These are phyloP conservation scores for Sipha maydis DNA, from an alignment of 2,888 invertebrate genomes.

Conservation along the genomic window DNA sequence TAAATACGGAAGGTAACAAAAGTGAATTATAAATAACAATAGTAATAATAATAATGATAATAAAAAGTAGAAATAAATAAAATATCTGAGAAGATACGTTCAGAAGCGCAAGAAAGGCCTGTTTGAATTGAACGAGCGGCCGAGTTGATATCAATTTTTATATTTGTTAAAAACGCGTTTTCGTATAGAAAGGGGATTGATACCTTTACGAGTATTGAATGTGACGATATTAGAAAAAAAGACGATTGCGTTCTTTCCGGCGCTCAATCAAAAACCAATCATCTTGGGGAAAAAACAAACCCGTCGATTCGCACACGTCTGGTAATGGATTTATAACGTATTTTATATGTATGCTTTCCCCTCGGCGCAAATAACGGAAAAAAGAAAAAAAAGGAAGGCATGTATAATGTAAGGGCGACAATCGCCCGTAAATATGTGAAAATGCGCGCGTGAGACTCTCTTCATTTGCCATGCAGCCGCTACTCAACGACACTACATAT, in stretches of 20 bases:
- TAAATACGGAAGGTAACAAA: constrained; percentile 59
- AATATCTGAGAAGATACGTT: background rate
- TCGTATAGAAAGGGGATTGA: background rate
- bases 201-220: background rate
- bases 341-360: constrained; percentile 50
- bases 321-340: constrained; percentile 62
- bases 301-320: constrained; percentile 49
- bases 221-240: background rate
- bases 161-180: background rate
- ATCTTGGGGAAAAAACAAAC: constrained; percentile 56
- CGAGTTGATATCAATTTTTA: background rate
- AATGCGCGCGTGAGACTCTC: constrained; percentile 41
- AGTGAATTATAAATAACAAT: constrained; percentile 53
- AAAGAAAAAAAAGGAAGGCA: constrained; percentile 5
- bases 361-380: background rate
- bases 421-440: constrained; percentile 44
- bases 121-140: background rate
- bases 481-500: background rate
- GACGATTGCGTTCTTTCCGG: constrained; percentile 10
- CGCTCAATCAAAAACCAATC: constrained; percentile 62
- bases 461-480: constrained; percentile 53
- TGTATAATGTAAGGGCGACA: constrained; percentile 42
- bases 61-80: background rate
- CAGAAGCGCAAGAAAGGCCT: background rate
- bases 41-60: background rate